Base-by-base conservation (phyloP, 2,888 invertebrate genomes). In the Aspidiotus destructor region DNA sequence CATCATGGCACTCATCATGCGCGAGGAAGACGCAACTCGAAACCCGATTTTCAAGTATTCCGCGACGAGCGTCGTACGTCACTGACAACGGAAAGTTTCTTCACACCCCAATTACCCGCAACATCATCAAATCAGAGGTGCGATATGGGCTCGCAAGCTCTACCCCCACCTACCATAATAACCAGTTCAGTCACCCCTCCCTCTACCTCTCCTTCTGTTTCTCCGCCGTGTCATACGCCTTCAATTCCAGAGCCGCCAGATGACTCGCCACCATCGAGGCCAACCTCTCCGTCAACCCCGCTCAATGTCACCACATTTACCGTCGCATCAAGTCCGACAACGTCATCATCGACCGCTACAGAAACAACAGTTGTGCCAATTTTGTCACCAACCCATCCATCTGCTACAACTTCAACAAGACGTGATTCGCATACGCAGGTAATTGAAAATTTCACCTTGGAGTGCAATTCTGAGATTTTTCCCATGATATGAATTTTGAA, bases 351-450 rank as follows among this genome's bases (percentile, higher is more conserved):
- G 2, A 70, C 70, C 28, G 83, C 52, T 73, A 76, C 61, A 77
- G 77, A 5, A 77, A 76, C 70, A 76, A 77, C 10, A 17, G 60
- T 62, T 40, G 10, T 48, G 11, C 17, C 67, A 44, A 57, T 40
- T 41, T 41, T 28, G 13, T 69, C 70, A 69, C 70, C 64, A 62
- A 71, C 41, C 55, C 65, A 41, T 6, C 70, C 62, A 9, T 70
- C 60, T 41, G 69, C 41, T 70, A 72, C 41, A 53, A 71, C 70
- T 10, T 62, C 68, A 5, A 62, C 82, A 0, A 80, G 90, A 41
- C 81, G 91, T 69, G 91, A 92, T 75, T 91, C 91, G 0, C 91
- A 90, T 2, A 91, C 91, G 0, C 91, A 92, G 78, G 91, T 91
- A 74, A 85, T 62, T 55, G 8, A 41, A 13, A 17, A 8, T 58